These are phyloP conservation scores for Prionailurus bengalensis DNA, from an alignment of 2,113 vertebrate species.

Conservation along the genomic window DNA sequence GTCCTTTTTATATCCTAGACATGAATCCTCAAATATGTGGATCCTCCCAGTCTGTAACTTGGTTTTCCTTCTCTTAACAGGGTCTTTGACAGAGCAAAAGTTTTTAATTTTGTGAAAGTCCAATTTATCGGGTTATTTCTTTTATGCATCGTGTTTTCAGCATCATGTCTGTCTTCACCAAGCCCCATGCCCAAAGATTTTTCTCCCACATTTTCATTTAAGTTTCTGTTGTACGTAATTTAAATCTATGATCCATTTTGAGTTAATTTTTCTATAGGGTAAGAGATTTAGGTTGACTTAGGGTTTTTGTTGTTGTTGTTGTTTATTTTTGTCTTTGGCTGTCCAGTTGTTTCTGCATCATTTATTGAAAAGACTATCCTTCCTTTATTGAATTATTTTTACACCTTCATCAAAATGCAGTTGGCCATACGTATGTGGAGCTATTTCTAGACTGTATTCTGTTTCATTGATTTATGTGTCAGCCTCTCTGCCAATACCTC, in stretches of 20 bases:
- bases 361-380: neutral
- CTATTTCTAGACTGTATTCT: neutral
- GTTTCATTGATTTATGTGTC: neutral
- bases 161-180: neutral
- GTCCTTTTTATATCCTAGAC: neutral
- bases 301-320: neutral
- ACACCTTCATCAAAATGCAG: neutral
- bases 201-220: neutral
- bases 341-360: neutral
- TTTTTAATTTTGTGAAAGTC: neutral
- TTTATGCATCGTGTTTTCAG: neutral
- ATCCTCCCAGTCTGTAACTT: neutral
- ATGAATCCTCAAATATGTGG: neutral
- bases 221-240: neutral
- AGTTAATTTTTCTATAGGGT: neutral
- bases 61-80: neutral
- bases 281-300: neutral
- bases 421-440: neutral
- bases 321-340: neutral
- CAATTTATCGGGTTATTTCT: neutral
- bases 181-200: neutral
- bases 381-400: neutral
- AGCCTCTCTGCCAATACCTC: neutral
- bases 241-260: neutral
- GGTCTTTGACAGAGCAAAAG: neutral